A percentile compares a stretch with the other conserved stretches of the same genome.
Conservation (phyloP, 2,113 vertebrate genomes). For the Triplophysa tibetana region DNA sequence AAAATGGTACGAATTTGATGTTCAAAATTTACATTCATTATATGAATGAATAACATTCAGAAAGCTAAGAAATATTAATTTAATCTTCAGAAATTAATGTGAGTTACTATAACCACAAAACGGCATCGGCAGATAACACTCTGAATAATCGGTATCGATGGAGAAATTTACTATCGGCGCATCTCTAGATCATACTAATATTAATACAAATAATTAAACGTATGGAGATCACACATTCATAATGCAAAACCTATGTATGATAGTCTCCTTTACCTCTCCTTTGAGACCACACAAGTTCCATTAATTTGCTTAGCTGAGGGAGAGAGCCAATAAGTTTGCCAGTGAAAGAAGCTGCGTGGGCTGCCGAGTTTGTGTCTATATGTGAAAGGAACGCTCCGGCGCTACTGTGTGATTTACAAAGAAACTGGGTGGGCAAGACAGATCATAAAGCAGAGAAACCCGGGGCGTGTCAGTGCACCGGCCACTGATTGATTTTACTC, state of each 20-base stretch:
- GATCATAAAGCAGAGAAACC: conserved; percentile 39
- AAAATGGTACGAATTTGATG: too few relatives aligned
- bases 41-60: too few relatives aligned
- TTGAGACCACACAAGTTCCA: neutral
- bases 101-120: too few relatives aligned
- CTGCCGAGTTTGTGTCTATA: conserved; percentile 13
- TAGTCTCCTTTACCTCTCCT: neutral
- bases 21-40: too few relatives aligned
- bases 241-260: neutral
- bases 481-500: conserved; percentile 40
- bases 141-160: too few relatives aligned
- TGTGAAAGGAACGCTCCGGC: neutral
- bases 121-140: too few relatives aligned
- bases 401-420: conserved; percentile 38
- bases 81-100: too few relatives aligned
- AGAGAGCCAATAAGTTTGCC: conserved; percentile 22
- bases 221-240: too few relatives aligned
- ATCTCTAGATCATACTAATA: too few relatives aligned
- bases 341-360: neutral
- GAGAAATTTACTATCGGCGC: too few relatives aligned
- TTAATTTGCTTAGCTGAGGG: conserved; percentile 6
- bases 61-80: too few relatives aligned
- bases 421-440: conserved; percentile 15
- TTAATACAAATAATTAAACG: too few relatives aligned
- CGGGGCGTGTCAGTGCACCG: conserved; percentile 19